Evolutionary conservation across 2,113 vertebrate species (phyloP).

Genomic region (Condylura cristata): DNA sequence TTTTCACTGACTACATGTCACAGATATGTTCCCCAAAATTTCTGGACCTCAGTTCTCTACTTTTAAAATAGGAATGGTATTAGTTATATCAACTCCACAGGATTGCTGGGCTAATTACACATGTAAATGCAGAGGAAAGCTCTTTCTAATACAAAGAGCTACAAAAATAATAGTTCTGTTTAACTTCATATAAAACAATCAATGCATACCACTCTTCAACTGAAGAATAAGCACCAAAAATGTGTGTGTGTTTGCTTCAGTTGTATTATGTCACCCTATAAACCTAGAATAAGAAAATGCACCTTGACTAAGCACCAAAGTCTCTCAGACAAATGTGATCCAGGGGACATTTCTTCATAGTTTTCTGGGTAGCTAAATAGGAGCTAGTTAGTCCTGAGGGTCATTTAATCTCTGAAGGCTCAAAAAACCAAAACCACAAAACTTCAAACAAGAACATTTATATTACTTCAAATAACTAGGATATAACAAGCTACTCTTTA

Average conservation of each 20-base stretch:
- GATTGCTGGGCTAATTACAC: conserved; percentile 38
- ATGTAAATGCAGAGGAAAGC: conserved; percentile 59
- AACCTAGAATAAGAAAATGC: conserved; percentile 68
- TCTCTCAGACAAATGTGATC: conserved; percentile 23
- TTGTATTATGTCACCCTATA: conserved; percentile 44
- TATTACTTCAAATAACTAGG: background rate
- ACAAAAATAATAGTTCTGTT: conserved; percentile 64
- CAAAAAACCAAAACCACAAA: conserved; percentile 3
- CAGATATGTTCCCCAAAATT: background rate
- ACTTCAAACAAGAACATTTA: background rate
- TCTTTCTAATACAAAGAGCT: conserved; percentile 69
- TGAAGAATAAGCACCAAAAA: conserved; percentile 75
- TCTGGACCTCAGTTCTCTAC: conserved; percentile 32
- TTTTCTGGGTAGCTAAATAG: conserved; percentile 40
- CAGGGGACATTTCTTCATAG: conserved; percentile 17
- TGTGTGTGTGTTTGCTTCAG: conserved; percentile 65
- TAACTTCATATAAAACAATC: conserved; percentile 72
- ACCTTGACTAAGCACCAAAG: conserved; percentile 74
- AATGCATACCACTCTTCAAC: conserved; percentile 51
- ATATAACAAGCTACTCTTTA: conserved; percentile 1
- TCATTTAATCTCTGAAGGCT: conserved; percentile 43
- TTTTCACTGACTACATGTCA: background rate
- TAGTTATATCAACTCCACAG: conserved; percentile 25
- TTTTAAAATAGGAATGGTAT: conserved; percentile 34
- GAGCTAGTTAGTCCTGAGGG: conserved; percentile 63